Base-by-base conservation (phyloP, 30 jellyfish, hydroid and myxozoan genomes). In the Cassiopea andromeda region DNA sequence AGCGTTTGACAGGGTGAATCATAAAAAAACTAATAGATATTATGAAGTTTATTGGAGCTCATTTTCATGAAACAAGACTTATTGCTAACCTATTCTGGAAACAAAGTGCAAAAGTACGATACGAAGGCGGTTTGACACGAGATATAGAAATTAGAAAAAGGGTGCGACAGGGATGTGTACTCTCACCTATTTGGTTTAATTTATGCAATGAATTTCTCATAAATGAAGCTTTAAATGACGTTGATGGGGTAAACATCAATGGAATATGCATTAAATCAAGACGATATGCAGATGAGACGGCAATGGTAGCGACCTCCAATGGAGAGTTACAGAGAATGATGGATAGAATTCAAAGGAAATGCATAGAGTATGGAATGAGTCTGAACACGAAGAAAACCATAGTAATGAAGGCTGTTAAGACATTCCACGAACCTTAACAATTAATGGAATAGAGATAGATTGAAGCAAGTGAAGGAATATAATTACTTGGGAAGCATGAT, bases 1-100 rank as follows among this genome's bases (percentile, higher is more conserved):
- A 71, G 94, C 91, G n/a, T 78, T 80, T 68, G 96, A 88, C 87
- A 69, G 84, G 72, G 96, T 69, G 38, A 67, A 88, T 47, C 86
- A 80, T 57, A 14, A 50, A 17, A 70, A 69, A 50, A 59, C 16
- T 79, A 27, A 78, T 88, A 8, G 78, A 69, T 19, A 38, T 60
- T 43, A 45, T 88, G 73, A 61, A 64, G 60, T 67, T 78, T 48
- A 6, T 19, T 44, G 84, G 72, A 43, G 73, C 77, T 1, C 81
- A 75, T 61, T 45, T 59, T 54, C 58, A 78, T 46, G 94, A 77
- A 54, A 77, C 16, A 60, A 77, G 94, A 61, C 48, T 78, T 16
- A 87, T 77, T 38, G 44, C 77, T 54, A 76, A 87, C 49, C 89
- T 85, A 73, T 85, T 73, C 82, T 73, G 88, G 93, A 59, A 74